Base-by-base conservation (phyloP, 1,140 invertebrate species). In the Drosophila arawakana region DNA sequence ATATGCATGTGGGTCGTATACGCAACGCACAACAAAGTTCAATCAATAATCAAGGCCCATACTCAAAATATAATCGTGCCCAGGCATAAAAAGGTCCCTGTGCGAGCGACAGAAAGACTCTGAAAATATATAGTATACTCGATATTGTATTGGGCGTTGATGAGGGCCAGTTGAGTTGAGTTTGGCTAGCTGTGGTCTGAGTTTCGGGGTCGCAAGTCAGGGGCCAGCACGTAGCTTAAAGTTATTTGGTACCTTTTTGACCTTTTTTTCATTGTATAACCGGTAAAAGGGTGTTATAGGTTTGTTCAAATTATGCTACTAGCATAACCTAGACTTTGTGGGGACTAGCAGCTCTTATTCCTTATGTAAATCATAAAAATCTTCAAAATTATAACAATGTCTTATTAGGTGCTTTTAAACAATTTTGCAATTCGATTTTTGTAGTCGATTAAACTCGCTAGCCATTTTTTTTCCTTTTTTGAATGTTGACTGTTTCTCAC, bases 201-300 rank as follows among this genome's bases (percentile, higher is more conserved):
- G 50, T 58, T 39, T 39, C 13, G 13, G 52, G 15, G 52, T 39
- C 15, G 37, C 13, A 55, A 58, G 68, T 63, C 49, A 49, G 47
- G 62, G 35, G 76, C 61, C 44, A 43, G 61, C 25, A 59, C 68
- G 55, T 57, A 76, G 69, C 76, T 86, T 88, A 65, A 82, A 88
- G 82, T 81, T 86, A 63, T 75, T 78, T 76, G 81, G 66, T 86
- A 86, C 83, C 73, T 86, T 82, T 85, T 80, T 80, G 82, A 86
- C 82, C 82, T 86, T 81, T 85, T 76, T 76, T 75, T 21, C 15
- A 52, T 44, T 66, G 10, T 41, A 3, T 41, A 11, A 5, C 10
- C 25, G 25, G 25, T 30, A 6, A 30, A 30, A 30, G 25, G 25
- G 25, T 30, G 3, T 30, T 30, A 5, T 30, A 30, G 25, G 25